Evolutionary conservation across 92 coral and sea anemone species (phyloP).

Genomic region (Zoanthus sansibaricus): DNA sequence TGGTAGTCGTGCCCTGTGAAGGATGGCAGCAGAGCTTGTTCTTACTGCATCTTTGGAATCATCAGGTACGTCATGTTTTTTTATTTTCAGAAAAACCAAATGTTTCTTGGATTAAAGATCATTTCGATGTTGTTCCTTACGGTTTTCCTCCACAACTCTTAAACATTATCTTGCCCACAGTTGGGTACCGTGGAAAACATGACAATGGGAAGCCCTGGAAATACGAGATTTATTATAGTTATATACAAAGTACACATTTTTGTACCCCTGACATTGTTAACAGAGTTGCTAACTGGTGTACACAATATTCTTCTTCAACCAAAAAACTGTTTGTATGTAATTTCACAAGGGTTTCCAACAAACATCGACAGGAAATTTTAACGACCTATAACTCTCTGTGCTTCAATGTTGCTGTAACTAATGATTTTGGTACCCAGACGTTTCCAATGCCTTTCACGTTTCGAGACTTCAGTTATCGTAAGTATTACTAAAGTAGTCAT

Average conservation of each 20-base stretch:
- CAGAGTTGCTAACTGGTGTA: constrained; percentile 38
- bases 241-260: neutral
- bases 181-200: neutral
- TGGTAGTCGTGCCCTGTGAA: no score
- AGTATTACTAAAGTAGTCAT: neutral
- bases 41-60: no score
- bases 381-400: neutral
- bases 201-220: constrained; percentile 29
- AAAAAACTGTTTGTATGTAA: constrained; percentile 13
- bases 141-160: constrained; percentile 33
- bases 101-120: neutral
- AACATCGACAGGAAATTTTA: neutral
- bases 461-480: neutral
- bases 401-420: constrained; percentile 26
- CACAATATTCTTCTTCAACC: constrained; percentile 29
- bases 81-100: constrained; percentile 35
- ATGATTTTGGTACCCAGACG: constrained; percentile 26
- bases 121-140: neutral
- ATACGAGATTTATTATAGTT: constrained; percentile 17
- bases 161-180: constrained; percentile 27
- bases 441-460: neutral
- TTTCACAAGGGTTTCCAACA: neutral
- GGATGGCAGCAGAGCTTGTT: no score
- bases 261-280: neutral
- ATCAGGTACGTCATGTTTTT: neutral